Evolutionary conservation across 1,140 invertebrate genomes (phyloP).

Genomic region (Condylostylus longicornis): DNA sequence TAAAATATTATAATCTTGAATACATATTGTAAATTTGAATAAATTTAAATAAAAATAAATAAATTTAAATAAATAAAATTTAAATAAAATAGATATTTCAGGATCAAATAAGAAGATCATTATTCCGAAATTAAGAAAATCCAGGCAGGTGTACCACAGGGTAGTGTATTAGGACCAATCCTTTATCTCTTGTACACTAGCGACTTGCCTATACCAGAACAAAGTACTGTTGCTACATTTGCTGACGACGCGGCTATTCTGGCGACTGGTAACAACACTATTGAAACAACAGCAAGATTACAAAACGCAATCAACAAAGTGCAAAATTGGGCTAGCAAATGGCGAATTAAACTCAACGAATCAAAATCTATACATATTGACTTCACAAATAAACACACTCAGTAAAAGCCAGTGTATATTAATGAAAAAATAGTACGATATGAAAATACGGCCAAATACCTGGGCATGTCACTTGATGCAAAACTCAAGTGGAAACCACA

Average conservation of each 20-base stretch:
- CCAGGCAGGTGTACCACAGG: conserved; percentile 15
- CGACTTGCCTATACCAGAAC: conserved; percentile 8
- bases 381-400: conserved; percentile 6
- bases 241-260: conserved; percentile 19
- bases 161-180: conserved; percentile 11
- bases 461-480: conserved; percentile 17
- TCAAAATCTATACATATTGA: conserved; percentile 18
- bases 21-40: too few species aligned
- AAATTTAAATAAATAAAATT: too few species aligned
- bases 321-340: conserved; percentile 13
- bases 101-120: conserved; percentile 10
- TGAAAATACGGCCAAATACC: conserved; percentile 13
- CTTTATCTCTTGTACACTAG: conserved; percentile 12
- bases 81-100: conserved; percentile 13
- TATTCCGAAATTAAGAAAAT: conserved; percentile 9
- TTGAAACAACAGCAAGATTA: conserved; percentile 7
- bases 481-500: conserved; percentile 13
- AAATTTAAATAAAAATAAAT: too few species aligned
- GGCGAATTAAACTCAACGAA: conserved; percentile 18
- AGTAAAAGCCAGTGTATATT: conserved; percentile 1
- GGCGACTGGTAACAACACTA: neutral
- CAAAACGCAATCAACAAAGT: conserved; percentile 10
- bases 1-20: too few species aligned
- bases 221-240: conserved; percentile 8
- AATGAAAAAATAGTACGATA: too few species aligned